Percentiles rank a stretch among this genome's conserved stretches.
Evolutionary conservation across 2,113 vertebrate species (phyloP).

Genomic region (Panthera uncia): DNA sequence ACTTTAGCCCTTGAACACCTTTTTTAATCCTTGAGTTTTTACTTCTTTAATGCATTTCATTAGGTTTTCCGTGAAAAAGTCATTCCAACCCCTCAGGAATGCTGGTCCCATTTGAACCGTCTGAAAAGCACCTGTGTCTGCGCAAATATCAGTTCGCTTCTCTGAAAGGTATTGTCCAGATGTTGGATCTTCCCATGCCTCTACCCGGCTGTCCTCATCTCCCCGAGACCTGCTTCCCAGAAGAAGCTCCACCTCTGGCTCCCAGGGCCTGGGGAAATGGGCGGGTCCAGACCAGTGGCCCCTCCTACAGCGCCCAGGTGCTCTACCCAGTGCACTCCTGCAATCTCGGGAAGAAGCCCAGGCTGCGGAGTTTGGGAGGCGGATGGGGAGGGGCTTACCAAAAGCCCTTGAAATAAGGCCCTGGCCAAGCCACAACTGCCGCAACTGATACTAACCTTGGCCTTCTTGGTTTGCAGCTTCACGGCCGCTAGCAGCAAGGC

Average conservation of each 20-base stretch:
- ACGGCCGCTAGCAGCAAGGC: fast-evolving
- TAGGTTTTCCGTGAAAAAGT: neutral
- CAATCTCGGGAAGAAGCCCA: fast-evolving
- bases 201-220: neutral
- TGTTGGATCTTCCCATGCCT: neutral
- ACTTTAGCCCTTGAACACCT: neutral
- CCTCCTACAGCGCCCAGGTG: neutral
- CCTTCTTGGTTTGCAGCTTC: fast-evolving
- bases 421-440: fast-evolving
- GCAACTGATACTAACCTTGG: fast-evolving
- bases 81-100: neutral
- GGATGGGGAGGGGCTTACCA: neutral
- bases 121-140: neutral
- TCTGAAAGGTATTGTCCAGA: neutral
- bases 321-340: neutral
- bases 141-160: neutral
- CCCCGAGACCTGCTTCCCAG: neutral
- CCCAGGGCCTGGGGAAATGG: too few species aligned
- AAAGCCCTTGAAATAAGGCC: neutral
- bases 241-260: too few species aligned
- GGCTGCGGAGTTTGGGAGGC: neutral
- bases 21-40: neutral
- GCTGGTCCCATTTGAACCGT: neutral
- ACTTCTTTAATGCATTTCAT: neutral
- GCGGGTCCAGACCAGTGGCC: neutral